Conservation (phyloP, 2,888 invertebrate species). For the Elegia similella region DNA sequence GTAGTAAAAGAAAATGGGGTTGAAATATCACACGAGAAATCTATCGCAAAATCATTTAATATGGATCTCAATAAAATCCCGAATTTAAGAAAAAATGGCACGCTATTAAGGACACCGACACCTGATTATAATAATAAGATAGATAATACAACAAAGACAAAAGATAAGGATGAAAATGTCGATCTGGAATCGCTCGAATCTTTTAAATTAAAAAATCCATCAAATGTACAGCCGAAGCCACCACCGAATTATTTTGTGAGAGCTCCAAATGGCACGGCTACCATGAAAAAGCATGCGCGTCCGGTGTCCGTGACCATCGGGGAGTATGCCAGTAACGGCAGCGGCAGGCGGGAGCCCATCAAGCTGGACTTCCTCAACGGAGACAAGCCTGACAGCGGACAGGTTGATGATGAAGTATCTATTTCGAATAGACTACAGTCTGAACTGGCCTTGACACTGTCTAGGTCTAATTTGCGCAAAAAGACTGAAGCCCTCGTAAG, state of each 20-base stretch:
- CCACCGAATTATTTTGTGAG: constrained; percentile 86
- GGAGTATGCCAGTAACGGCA: constrained; percentile 83
- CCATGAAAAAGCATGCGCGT: constrained; percentile 80
- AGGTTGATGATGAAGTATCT: constrained; percentile 62
- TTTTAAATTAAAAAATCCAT: constrained; percentile 85
- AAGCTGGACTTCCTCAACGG: constrained; percentile 85
- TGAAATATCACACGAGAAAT: constrained; percentile 32
- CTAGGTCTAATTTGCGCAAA: constrained; percentile 88
- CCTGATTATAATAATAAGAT: constrained; percentile 66
- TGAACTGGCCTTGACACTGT: constrained; percentile 88
- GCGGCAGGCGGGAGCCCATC: constrained; percentile 83
- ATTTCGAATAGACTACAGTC: constrained; percentile 86
- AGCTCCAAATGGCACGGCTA: constrained; percentile 78
- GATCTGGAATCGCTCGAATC: constrained; percentile 90
- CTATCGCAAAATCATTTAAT: constrained; percentile 35
- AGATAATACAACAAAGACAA: constrained; percentile 42
- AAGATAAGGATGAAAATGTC: constrained; percentile 79
- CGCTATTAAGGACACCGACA: constrained; percentile 61
- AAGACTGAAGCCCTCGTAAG: constrained; percentile 85
- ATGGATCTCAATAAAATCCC: constrained; percentile 46
- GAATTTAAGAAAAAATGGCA: constrained; percentile 58
- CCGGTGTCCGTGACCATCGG: constrained; percentile 87
- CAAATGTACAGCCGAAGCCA: constrained; percentile 83
- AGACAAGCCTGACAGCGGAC: constrained; percentile 64
- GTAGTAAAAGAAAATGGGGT: constrained; percentile 37